Evolutionary conservation across 2,113 vertebrate species (phyloP).

Genomic region (Myrmecobius fasciatus): DNA sequence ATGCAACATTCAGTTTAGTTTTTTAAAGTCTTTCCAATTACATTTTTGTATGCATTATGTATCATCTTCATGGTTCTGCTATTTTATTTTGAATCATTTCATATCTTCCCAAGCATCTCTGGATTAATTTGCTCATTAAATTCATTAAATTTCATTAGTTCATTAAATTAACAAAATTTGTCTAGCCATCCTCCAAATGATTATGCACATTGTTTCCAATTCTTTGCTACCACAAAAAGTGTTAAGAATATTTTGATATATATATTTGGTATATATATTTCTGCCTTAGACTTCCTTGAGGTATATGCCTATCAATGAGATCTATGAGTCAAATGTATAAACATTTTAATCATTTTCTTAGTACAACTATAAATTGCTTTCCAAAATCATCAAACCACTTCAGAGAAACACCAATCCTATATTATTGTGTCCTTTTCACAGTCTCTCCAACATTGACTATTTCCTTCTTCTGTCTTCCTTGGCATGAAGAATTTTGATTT

Average conservation of each 20-base stretch:
- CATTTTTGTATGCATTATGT: not conserved
- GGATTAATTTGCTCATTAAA: not conserved
- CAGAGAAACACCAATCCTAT: not conserved
- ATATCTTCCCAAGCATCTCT: not conserved
- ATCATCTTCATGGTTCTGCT: not conserved
- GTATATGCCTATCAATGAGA: not conserved
- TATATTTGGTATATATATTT: no score
- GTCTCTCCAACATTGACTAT: not conserved
- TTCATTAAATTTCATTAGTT: not conserved
- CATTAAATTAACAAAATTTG: not conserved
- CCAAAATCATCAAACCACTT: not conserved
- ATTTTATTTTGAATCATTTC: not conserved
- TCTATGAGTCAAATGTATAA: not conserved
- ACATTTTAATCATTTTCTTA: not conserved
- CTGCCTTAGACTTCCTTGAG: not conserved
- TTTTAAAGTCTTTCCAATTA: not conserved
- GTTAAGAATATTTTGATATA: not conserved
- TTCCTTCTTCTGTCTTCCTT: not conserved
- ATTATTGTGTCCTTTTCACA: not conserved
- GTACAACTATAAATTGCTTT: not conserved
- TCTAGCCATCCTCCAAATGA: not conserved
- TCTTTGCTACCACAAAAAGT: not conserved
- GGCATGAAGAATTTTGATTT: not conserved
- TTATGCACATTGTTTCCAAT: not conserved
- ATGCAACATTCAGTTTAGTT: not conserved